Percentiles rank a stretch among this genome's conserved stretches.
Evolutionary conservation across 1,140 invertebrate species (phyloP).

Genomic region (Zaprionus tsacasi): DNA sequence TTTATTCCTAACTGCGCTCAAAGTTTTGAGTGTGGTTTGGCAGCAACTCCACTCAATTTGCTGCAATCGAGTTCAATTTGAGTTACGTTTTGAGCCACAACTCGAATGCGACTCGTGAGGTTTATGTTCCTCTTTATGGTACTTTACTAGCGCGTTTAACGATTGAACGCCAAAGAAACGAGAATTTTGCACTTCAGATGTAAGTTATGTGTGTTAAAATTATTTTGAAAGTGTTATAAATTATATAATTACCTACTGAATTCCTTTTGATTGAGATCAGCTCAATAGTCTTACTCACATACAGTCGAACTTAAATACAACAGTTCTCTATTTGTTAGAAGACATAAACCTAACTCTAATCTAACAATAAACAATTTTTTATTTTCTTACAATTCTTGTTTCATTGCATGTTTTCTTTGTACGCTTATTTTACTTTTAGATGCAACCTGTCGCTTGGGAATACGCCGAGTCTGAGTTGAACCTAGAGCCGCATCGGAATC

Average conservation of each 20-base stretch:
- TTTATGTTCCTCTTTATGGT: conserved; percentile 61
- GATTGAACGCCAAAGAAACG: conserved; percentile 6
- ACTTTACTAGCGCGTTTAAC: conserved; percentile 36
- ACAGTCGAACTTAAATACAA: background rate
- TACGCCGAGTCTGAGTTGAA: conserved; percentile 8
- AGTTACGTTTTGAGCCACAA: background rate
- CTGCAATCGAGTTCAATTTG: conserved; percentile 14
- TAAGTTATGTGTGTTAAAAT: conserved; percentile 29
- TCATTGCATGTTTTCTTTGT: conserved; percentile 40
- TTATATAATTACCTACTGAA: background rate
- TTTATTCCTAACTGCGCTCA: background rate
- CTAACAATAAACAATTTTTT: background rate
- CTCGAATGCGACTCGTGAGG: conserved; percentile 27
- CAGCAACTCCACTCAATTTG: background rate
- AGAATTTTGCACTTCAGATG: background rate
- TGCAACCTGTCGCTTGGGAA: conserved; percentile 58
- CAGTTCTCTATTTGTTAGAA: background rate
- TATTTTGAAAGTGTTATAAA: conserved; percentile 16
- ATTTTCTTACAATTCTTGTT: conserved; percentile 16
- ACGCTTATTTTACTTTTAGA: conserved; percentile 53
- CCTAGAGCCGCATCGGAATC: background rate
- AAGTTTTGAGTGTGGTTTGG: conserved; percentile 1
- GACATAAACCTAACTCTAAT: background rate
- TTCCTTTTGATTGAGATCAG: background rate
- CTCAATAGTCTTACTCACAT: background rate